A percentile compares a stretch with the other conserved stretches of the same genome.
phyloP scores from a whole-genome alignment of 1,140 invertebrate species.

The Drosophila virilis region DNA sequence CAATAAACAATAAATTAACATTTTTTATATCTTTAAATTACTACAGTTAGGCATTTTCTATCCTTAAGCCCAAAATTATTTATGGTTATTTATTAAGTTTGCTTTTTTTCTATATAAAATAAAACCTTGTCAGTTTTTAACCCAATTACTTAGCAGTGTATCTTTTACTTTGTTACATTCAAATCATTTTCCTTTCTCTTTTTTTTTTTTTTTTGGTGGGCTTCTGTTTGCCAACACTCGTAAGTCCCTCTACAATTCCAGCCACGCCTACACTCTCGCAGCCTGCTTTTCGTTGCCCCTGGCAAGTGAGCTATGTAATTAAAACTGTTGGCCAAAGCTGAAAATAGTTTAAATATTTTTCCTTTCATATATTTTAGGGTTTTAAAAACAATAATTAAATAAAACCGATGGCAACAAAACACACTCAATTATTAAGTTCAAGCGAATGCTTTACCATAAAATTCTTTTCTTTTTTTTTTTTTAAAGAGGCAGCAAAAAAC shows the following conservation, averaged over 20 bases:
- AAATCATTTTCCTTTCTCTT: constrained; percentile 8
- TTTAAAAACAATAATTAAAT: constrained; percentile 59
- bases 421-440: constrained; percentile 44
- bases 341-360: constrained; percentile 24
- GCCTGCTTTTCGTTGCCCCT: constrained; percentile 15
- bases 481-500: constrained; percentile 6
- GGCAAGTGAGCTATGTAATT: constrained; percentile 64
- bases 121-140: not conserved
- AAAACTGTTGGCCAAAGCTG: constrained; percentile 61
- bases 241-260: constrained; percentile 23
- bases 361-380: constrained; percentile 51
- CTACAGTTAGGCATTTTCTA: too few species aligned
- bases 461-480: too few species aligned
- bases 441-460: constrained; percentile 31
- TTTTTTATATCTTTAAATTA: too few species aligned
- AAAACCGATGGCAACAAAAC: constrained; percentile 29
- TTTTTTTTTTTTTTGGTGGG: not conserved
- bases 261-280: not conserved
- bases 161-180: not conserved
- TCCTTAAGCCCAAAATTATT: too few species aligned
- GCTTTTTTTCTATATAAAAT: not conserved
- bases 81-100: not conserved
- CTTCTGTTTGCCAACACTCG: constrained; percentile 21
- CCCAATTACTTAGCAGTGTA: not conserved
- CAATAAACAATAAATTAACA: too few species aligned